These are phyloP conservation scores for Brachypodius melanocephalos DNA, from an alignment of 2,113 vertebrate genomes.

Conservation along the genomic window DNA sequence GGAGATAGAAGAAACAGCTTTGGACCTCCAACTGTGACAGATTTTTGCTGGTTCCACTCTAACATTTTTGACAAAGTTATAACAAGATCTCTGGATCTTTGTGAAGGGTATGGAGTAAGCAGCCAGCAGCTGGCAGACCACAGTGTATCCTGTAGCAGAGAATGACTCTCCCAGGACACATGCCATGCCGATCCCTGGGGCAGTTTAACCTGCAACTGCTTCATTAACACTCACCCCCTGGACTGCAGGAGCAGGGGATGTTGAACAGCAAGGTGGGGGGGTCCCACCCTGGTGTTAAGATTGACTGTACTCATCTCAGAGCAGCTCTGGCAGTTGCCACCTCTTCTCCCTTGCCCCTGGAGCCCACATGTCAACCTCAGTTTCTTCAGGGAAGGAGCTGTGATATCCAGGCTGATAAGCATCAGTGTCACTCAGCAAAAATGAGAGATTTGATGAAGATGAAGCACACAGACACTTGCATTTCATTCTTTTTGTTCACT, in stretches of 20 bases:
- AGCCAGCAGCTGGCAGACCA: not conserved
- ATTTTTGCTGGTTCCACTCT: not conserved
- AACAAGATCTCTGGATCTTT: not conserved
- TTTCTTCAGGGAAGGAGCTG: not conserved
- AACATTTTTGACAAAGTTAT: not conserved
- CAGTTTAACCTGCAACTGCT: not conserved
- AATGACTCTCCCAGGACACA: not conserved
- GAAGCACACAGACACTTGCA: not conserved
- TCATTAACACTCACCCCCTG: accelerated
- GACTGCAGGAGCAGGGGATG: not conserved
- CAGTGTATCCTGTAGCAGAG: not conserved
- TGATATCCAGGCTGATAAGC: not conserved
- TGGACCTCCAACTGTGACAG: not conserved
- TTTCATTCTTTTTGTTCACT: not conserved
- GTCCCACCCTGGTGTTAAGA: accelerated
- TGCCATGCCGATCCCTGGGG: accelerated
- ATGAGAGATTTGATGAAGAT: not conserved
- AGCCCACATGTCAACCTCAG: not conserved
- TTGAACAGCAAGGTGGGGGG: not conserved
- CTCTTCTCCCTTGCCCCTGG: not conserved
- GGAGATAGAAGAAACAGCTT: not conserved
- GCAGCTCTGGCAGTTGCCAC: not conserved
- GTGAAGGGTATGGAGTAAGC: not conserved
- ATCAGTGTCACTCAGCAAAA: not conserved
- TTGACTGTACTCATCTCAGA: not conserved